Evolutionary conservation across 2,888 invertebrate genomes (phyloP).

Genomic region (Agrypnus murinus): DNA sequence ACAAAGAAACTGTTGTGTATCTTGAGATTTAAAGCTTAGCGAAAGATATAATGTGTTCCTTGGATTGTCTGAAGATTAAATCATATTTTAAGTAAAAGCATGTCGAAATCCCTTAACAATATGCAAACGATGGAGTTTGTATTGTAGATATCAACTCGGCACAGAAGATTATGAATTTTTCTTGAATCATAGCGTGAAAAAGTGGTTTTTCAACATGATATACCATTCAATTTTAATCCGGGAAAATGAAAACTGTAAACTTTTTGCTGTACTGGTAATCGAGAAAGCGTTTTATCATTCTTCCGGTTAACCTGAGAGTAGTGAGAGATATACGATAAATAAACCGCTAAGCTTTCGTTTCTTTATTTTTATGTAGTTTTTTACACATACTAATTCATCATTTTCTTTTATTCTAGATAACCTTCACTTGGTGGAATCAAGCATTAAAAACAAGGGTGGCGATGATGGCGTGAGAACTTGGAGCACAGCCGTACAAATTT

Average conservation of each 20-base stretch:
- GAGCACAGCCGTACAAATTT: conserved; percentile 71
- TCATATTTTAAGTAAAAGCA: neutral
- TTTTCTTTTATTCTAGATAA: conserved; percentile 39
- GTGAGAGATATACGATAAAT: conserved; percentile 21
- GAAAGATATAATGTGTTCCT: conserved; percentile 19
- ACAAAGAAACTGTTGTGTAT: conserved; percentile 59
- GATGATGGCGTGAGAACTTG: conserved; percentile 36
- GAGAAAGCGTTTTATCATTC: conserved; percentile 23
- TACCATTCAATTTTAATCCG: neutral
- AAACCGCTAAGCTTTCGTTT: conserved; percentile 19
- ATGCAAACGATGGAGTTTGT: neutral
- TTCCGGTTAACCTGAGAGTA: conserved; percentile 20
- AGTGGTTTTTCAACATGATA: too few species aligned
- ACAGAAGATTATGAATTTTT: too few species aligned
- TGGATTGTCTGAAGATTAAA: conserved; percentile 11
- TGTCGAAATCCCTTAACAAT: neutral
- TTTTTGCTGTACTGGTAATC: conserved; percentile 17
- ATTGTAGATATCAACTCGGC: too few species aligned
- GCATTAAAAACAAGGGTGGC: conserved; percentile 18
- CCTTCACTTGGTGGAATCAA: conserved; percentile 37
- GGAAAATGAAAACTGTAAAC: conserved; percentile 13
- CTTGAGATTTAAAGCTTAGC: conserved; percentile 50
- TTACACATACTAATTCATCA: conserved; percentile 31
- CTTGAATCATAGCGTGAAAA: too few species aligned
- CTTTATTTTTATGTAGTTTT: conserved; percentile 4